Evolutionary conservation across 2,888 invertebrate species (phyloP), one percentile per base, ranked within the genome.

Genomic region (Falcaria lacertinaria): DNA sequence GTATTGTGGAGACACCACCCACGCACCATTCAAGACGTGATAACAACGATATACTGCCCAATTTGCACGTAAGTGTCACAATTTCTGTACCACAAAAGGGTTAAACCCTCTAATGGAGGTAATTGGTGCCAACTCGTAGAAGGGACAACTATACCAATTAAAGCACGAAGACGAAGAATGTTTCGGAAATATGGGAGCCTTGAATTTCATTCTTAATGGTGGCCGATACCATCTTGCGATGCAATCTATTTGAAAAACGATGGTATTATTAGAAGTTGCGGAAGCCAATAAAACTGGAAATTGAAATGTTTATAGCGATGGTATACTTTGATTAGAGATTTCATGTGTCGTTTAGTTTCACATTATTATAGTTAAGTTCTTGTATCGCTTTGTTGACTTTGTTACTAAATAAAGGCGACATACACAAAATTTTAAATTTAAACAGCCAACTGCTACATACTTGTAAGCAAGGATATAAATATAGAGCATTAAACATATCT

Each of bases 41-140:
- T 72, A 74, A 73, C 67, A 60, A 72, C 71, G 60, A 73, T 72
- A 67, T 76, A 76, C 73, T 57, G 66, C 64, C 71, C 76, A 79
- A 78, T 79, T 80, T 73, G 73, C 75, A 69, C 69, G 67, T 73
- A 64, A 74, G 68, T 64, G 68, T 64, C 63, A 73, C 66, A 72
- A 68, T 70, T 61, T 59, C 60, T 64, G 54, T 63, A 58, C 54
- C 60, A 69, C 68, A 69, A 69, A 73, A 69, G 70, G 68, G 62
- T 55, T 60, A 62, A 65, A 62, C 68, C 66, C 70, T 72, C 69
- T 76, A 81, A 79, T 80, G 79, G 75, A 77, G 60, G 68, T 80
- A 83, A 84, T 82, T 79, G 76, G 66, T 64, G 54, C 60, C 60
- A 57, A 60, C 54, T 55, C 49, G 59, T 54, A 59, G 57, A 53